Evolutionary conservation across 2,888 invertebrate species (phyloP).

Genomic region (Alentia gelatinosa): DNA sequence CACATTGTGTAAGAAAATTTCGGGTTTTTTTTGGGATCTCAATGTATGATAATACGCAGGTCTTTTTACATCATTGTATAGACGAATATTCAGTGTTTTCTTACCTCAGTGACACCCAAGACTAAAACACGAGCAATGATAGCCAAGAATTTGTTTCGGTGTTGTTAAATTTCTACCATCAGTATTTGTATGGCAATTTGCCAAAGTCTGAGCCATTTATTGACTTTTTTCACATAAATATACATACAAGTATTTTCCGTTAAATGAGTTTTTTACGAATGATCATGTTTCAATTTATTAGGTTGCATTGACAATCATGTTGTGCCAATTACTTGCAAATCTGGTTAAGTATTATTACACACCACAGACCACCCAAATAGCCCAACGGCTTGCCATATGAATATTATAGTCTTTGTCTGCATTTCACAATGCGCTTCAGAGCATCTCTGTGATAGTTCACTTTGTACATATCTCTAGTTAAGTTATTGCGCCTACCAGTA

Average conservation of each 20-base stretch:
- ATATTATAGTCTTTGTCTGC: too few species aligned
- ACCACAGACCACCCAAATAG: not conserved
- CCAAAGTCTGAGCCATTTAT: too few species aligned
- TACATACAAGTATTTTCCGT: not conserved
- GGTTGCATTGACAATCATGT: not conserved
- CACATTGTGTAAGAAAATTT: too few species aligned
- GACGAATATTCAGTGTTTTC: too few species aligned
- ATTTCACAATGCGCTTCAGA: conserved; percentile 5
- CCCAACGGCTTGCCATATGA: not conserved
- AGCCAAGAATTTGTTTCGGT: too few species aligned
- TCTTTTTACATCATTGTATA: too few species aligned
- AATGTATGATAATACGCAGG: too few species aligned
- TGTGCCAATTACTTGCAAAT: not conserved
- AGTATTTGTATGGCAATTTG: too few species aligned
- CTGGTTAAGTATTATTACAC: not conserved
- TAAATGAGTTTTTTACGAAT: not conserved
- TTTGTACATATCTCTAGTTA: not conserved
- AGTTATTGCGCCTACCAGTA: conserved; percentile 24
- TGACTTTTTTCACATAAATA: not conserved
- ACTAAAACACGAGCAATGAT: too few species aligned
- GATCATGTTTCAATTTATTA: not conserved
- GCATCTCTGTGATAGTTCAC: not conserved
- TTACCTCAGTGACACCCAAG: too few species aligned
- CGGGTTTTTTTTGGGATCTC: too few species aligned
- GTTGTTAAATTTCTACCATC: too few species aligned